A percentile compares a stretch with the other conserved stretches of the same genome.
These are phyloP conservation scores for Drosophila mimetica DNA, from an alignment of 2,888 invertebrate genomes.

Conservation along the genomic window DNA sequence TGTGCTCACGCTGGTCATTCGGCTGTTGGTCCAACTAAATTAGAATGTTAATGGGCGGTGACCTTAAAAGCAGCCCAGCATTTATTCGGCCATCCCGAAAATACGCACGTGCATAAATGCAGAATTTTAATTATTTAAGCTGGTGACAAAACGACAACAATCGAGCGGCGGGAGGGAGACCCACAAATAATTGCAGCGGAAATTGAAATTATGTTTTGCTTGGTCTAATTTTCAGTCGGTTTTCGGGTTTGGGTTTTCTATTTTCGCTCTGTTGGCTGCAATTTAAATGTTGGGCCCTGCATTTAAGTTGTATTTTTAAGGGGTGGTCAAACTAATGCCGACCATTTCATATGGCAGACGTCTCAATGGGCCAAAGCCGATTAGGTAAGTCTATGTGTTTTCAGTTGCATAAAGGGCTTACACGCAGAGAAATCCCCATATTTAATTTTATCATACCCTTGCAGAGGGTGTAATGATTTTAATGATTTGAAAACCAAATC, in stretches of 20 bases:
- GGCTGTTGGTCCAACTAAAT: conserved; percentile 37
- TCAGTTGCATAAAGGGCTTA: not conserved
- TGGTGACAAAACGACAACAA: conserved; percentile 41
- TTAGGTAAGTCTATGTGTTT: conserved; percentile 8
- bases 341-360: conserved; percentile 4
- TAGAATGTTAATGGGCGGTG: conserved; percentile 48
- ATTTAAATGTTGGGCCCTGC: conserved; percentile 43
- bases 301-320: conserved; percentile 37
- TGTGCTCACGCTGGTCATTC: conserved; percentile 17
- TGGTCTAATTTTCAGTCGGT: conserved; percentile 54
- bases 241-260: conserved; percentile 15
- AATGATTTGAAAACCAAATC: too few species aligned
- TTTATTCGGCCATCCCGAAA: conserved; percentile 1
- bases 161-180: conserved; percentile 14
- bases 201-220: conserved; percentile 72
- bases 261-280: conserved; percentile 17
- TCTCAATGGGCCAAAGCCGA: conserved; percentile 28
- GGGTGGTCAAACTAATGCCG: conserved; percentile 16
- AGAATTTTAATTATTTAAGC: conserved; percentile 68
- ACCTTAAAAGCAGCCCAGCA: conserved; percentile 6
- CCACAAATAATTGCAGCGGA: conserved; percentile 66
- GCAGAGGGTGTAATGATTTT: too few species aligned
- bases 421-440: not conserved
- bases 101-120: conserved; percentile 41
- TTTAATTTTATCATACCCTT: too few species aligned